Base-by-base conservation (phyloP, 2,797 vertebrate species). In the Cossypha niveicapilla region DNA sequence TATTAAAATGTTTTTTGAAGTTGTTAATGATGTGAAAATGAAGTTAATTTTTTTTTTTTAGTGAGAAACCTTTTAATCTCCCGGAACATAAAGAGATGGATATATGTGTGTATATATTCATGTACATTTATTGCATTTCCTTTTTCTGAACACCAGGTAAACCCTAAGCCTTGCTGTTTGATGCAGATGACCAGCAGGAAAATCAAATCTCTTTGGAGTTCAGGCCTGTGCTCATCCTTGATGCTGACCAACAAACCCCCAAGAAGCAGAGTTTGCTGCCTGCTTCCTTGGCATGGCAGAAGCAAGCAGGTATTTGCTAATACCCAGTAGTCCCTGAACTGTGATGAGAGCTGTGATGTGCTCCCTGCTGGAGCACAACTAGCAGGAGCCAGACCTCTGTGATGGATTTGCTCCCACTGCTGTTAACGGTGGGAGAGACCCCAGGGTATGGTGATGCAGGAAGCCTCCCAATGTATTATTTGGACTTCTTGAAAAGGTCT, bases 391-490 rank as follows among this genome's bases (percentile, higher is more conserved):
- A 1, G 23, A 45, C 5, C 2, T 5, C 82, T 2, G 0, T 1
- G 17, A 32, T 21, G 58, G 62, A 28, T 94, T 91, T 65, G 37
- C 41, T 90, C 56, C 50, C 6, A 19, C 28, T 65, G 41, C 71
- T 53, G 45, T 34, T 48, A 24, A 34, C 6, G 27, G 35, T 58
- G 72, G 32, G 60, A 82, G 50, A 0, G 3, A 88, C 21, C 67
- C 63, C 0, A 3, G 76, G 14, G 27, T 13, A 2, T 8, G 37
- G 42, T 9, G n/a, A 10, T 28, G 19, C 0, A 0, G 28, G 44
- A 73, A 27, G 12, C 44, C 48, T 66, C n/a, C 0, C 0, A 56
- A 47, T 3, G 2, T 30, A 25, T 51, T 24, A 28, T 45, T 61
- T 65, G 30, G 30, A 19, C 9, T 90, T 60, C 32, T 15, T 5